A percentile compares a stretch with the other conserved stretches of the same genome.
These are phyloP conservation scores for Anthopleura xanthogrammica DNA, from an alignment of 92 coral and sea anemone genomes.

Conservation along the genomic window DNA sequence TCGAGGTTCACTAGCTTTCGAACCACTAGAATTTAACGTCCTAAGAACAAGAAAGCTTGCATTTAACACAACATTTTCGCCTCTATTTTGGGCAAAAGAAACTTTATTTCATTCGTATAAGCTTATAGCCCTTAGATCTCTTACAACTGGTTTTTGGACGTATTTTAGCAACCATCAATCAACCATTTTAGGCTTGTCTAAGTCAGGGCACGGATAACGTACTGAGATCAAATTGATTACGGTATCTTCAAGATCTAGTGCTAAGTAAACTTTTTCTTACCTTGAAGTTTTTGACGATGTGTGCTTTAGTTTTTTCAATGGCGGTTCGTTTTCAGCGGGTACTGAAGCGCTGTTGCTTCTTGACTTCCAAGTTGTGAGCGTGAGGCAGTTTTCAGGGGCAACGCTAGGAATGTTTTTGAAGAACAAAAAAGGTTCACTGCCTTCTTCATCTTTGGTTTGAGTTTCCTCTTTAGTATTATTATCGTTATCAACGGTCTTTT, in stretches of 20 bases:
- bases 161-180: no score
- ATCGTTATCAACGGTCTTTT: background rate
- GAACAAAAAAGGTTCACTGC: background rate
- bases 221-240: no score
- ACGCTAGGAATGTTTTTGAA: slow-evolving; percentile 6
- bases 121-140: no score
- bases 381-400: background rate
- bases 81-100: background rate
- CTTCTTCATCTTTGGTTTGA: slow-evolving; percentile 15
- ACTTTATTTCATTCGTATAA: no score
- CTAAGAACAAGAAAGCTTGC: background rate
- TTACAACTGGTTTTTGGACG: no score
- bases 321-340: slow-evolving; percentile 22
- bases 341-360: slow-evolving; percentile 19
- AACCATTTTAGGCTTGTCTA: no score
- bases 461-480: slow-evolving; percentile 1
- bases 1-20: background rate
- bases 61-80: background rate
- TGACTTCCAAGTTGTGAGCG: slow-evolving; percentile 26
- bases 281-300: background rate
- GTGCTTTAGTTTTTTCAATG: slow-evolving; percentile 34
- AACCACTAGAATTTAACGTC: background rate
- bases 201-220: no score
- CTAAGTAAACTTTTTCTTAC: background rate
- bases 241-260: background rate